A percentile compares a stretch with the other conserved stretches of the same genome.
phyloP scores from a whole-genome alignment of 2,888 invertebrate genomes.

The Parnassius apollo region DNA sequence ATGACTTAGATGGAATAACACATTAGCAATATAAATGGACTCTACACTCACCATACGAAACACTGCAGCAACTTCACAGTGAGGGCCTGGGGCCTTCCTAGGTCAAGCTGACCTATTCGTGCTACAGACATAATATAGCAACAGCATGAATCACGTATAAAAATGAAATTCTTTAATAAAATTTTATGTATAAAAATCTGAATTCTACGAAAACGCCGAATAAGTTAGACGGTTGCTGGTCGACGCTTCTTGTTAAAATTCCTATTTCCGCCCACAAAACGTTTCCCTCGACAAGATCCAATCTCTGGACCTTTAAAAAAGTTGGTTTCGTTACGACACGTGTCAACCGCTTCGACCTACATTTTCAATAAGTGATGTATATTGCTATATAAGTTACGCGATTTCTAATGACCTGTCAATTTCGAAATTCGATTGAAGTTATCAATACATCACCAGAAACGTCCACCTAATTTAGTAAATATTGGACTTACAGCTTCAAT shows the following conservation, averaged over 20 bases:
- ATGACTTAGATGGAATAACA: too few relatives aligned
- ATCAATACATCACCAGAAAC: too few relatives aligned
- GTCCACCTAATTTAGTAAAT: too few relatives aligned
- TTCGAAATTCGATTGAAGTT: too few relatives aligned
- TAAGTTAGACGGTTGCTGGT: slow-evolving; percentile 9
- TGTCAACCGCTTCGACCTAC: slow-evolving; percentile 18
- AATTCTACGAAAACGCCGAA: slow-evolving; percentile 5
- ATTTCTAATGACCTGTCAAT: not conserved
- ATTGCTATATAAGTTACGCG: slow-evolving; percentile 1
- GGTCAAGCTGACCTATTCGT: too few relatives aligned
- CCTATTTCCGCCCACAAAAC: slow-evolving; percentile 39
- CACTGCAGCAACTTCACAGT: too few relatives aligned
- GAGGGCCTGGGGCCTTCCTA: too few relatives aligned
- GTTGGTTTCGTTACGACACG: slow-evolving; percentile 10
- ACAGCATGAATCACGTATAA: not conserved
- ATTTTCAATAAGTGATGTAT: slow-evolving; percentile 22
- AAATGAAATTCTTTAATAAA: not conserved
- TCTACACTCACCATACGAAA: too few relatives aligned
- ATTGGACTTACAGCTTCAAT: too few relatives aligned
- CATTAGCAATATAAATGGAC: too few relatives aligned
- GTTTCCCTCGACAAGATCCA: slow-evolving; percentile 35
- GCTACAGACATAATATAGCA: too few relatives aligned
- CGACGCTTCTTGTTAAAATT: slow-evolving; percentile 40
- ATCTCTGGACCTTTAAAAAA: slow-evolving; percentile 33
- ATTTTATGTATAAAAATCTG: not conserved